Evolutionary conservation across 2,797 vertebrate genomes (phyloP), one percentile per base, ranked within the genome.

Genomic region (Eremophila alpestris): DNA sequence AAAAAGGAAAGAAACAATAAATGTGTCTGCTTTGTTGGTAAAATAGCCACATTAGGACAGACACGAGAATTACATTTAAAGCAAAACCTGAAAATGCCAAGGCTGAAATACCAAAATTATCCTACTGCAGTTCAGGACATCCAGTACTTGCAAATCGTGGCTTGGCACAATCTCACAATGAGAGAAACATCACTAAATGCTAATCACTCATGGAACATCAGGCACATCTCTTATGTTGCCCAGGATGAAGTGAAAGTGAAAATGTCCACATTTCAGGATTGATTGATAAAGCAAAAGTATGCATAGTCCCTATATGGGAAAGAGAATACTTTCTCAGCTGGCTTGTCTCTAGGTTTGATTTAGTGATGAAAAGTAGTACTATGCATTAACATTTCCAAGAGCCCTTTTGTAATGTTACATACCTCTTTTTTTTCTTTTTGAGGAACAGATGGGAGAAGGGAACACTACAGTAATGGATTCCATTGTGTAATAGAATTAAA

Each of bases 41-140:
- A 96, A 97, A 96, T 83, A 95, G 80, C 79, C 94, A 81, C n/a
- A 77, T 88, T 95, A 96, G 93, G 91, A 90, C 54, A 90, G 52
- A 93, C 49, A 83, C 5, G 65, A 93, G 83, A 96, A 89, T 91
- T 90, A 85, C 51, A 90, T 89, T 95, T 94, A 90, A 96, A 96
- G 81, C 62, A 88, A 95, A 59, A 41, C 17, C 43, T 6, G 64
- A 88, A 41, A 90, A 74, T 46, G 89, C 55, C 77, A 93, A 91
- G 58, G 54, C 70, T 69, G 46, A 85, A 87, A 59, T 70, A 92
- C 65, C 83, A 91, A 90, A 89, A 90, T 87, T 69, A 85, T 83
- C 79, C 84, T 90, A 55, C 7, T 46, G 63, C 76, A 81, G 84
- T 86, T 85, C 43, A 92, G 90, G 65, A 82, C 78, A 91, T 88